These are phyloP conservation scores for Aleiodes sp. DNA, from an alignment of 1,140 invertebrate species.

Conservation along the genomic window DNA sequence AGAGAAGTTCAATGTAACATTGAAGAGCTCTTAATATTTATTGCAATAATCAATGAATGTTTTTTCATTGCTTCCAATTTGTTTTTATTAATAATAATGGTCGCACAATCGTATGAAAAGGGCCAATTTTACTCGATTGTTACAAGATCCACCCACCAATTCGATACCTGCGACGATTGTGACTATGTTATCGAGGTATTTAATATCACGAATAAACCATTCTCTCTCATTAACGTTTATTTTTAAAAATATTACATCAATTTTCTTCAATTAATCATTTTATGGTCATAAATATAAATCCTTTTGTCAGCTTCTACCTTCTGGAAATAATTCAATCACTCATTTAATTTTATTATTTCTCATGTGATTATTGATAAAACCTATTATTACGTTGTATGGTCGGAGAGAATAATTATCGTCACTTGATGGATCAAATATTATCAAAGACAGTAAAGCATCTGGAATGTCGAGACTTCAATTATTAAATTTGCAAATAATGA, in stretches of 20 bases:
- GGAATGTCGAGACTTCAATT: conserved; percentile 83
- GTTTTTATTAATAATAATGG: conserved; percentile 15
- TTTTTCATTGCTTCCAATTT: background rate
- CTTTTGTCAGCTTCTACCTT: no score
- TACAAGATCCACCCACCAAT: conserved; percentile 53
- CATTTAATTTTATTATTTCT: no score
- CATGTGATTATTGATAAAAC: no score
- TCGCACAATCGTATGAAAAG: conserved; percentile 9
- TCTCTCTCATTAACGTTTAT: no score
- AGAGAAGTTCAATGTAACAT: no score
- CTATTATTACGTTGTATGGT: conserved; percentile 84
- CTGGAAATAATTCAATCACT: conserved; percentile 79
- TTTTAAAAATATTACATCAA: no score
- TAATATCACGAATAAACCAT: no score
- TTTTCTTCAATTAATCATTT: conserved; percentile 21
- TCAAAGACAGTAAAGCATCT: conserved; percentile 65
- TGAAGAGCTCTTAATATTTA: no score
- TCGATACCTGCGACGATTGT: conserved; percentile 90
- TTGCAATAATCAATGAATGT: no score
- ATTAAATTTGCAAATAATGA: conserved; percentile 70
- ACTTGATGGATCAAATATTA: no score
- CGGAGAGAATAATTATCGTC: conserved; percentile 73
- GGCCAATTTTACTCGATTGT: conserved; percentile 2
- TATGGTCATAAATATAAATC: no score
- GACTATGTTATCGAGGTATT: conserved; percentile 89